These are phyloP conservation scores for Dendroctonus valens DNA, from an alignment of 1,140 invertebrate genomes.

Conservation along the genomic window DNA sequence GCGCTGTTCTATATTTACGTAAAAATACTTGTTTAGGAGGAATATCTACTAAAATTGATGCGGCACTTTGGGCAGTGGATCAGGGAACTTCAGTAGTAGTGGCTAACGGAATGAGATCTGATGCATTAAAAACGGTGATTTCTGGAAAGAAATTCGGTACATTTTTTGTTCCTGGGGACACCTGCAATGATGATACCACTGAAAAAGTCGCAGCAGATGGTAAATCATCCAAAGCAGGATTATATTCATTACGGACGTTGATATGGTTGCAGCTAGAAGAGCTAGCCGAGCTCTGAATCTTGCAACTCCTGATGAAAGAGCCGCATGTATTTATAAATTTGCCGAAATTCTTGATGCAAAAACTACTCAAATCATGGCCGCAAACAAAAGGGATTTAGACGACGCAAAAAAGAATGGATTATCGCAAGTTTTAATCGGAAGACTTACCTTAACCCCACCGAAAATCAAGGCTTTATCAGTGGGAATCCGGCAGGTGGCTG, in stretches of 20 bases:
- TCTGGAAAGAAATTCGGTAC: slow-evolving; percentile 24
- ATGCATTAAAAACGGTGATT: slow-evolving; percentile 15
- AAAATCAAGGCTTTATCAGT: slow-evolving; percentile 22
- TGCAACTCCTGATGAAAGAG: slow-evolving; percentile 8
- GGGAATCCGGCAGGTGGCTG: slow-evolving; percentile 22
- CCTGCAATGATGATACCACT: slow-evolving; percentile 13
- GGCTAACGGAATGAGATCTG: slow-evolving; percentile 13
- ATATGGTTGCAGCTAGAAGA: slow-evolving; percentile 3
- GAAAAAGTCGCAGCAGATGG: slow-evolving; percentile 17
- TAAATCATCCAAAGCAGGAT: not conserved
- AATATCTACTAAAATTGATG: slow-evolving; percentile 11
- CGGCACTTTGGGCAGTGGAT: slow-evolving; percentile 17
- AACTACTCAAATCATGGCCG: slow-evolving; percentile 7
- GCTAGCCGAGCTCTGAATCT: slow-evolving; percentile 12
- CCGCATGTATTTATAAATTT: slow-evolving; percentile 21
- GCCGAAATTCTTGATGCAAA: slow-evolving; percentile 13
- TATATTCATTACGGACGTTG: too few species aligned
- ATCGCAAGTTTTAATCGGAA: slow-evolving; percentile 1
- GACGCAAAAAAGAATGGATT: slow-evolving; percentile 9
- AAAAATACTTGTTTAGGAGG: slow-evolving; percentile 10
- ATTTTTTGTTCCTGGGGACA: not conserved
- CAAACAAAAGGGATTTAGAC: slow-evolving; percentile 17
- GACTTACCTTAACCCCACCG: slow-evolving; percentile 8
- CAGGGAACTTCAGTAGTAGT: slow-evolving; percentile 20
- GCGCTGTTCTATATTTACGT: not conserved